These are phyloP conservation scores for Temnothorax nylanderi DNA, from an alignment of 1,140 invertebrate genomes.

Conservation along the genomic window DNA sequence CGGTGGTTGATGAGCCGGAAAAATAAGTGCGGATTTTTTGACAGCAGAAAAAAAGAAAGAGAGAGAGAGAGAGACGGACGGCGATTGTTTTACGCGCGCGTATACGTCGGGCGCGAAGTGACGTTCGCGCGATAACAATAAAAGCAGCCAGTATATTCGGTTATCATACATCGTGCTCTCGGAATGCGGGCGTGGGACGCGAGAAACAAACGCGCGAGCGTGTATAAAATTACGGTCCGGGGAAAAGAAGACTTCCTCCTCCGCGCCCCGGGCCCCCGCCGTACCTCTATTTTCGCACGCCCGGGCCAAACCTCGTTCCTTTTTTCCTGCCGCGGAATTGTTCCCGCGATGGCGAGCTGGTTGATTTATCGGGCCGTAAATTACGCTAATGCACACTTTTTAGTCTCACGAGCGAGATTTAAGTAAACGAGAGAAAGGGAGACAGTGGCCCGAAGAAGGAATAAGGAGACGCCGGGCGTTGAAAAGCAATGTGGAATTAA, in stretches of 20 bases:
- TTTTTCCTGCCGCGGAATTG: conserved; percentile 57
- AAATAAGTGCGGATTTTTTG: conserved; percentile 36
- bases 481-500: conserved; percentile 33
- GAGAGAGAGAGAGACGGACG: neutral
- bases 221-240: conserved; percentile 52
- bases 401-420: conserved; percentile 64
- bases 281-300: conserved; percentile 40
- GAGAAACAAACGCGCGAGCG: conserved; percentile 45
- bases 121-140: conserved; percentile 38
- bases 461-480: conserved; percentile 1
- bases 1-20: neutral
- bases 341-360: conserved; percentile 34
- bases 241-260: conserved; percentile 31
- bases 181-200: conserved; percentile 33
- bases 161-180: neutral
- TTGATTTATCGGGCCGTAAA: conserved; percentile 72
- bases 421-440: conserved; percentile 58
- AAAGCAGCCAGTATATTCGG: conserved; percentile 31
- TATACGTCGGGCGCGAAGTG: neutral
- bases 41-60: neutral
- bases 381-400: conserved; percentile 71
- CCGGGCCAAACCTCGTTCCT: conserved; percentile 25
- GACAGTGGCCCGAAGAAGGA: neutral
- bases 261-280: neutral
- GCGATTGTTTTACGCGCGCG: conserved; percentile 19